These are phyloP conservation scores for Hydropsyche tenuis DNA, from an alignment of 1,140 invertebrate genomes.

Conservation along the genomic window DNA sequence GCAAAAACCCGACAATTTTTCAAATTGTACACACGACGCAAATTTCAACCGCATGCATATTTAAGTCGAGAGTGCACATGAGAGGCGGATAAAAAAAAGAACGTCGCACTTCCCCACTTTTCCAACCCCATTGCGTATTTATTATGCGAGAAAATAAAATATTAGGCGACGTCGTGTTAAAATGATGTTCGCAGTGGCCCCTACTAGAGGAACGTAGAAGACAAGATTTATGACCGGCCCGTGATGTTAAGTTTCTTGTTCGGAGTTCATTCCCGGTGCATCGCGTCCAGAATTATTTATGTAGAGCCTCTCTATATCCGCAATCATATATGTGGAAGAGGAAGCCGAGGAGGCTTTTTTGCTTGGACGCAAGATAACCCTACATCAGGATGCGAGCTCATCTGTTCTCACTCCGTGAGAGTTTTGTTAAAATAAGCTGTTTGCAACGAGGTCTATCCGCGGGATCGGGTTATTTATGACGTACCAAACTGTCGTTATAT, in stretches of 20 bases:
- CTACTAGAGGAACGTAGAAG: background rate
- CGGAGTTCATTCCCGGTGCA: constrained; percentile 37
- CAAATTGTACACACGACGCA: too few species aligned
- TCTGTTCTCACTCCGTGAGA: constrained; percentile 24
- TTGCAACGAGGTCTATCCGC: background rate
- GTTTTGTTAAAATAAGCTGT: constrained; percentile 22
- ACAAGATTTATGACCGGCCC: constrained; percentile 32
- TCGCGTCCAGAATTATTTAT: constrained; percentile 37
- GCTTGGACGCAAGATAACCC: background rate
- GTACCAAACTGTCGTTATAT: constrained; percentile 11
- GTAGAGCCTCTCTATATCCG: constrained; percentile 1
- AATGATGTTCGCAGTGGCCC: constrained; percentile 11
- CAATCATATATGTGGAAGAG: background rate
- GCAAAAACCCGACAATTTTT: too few species aligned
- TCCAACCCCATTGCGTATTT: background rate
- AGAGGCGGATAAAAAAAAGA: background rate
- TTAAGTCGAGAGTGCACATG: constrained; percentile 3
- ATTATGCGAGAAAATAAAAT: constrained; percentile 24
- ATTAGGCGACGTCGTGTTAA: background rate
- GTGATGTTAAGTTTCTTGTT: constrained; percentile 36
- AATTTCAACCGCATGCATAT: background rate
- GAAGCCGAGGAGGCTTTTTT: background rate
- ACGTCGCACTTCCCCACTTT: background rate
- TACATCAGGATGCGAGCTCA: constrained; percentile 4
- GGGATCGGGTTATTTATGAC: constrained; percentile 8